Conservation (phyloP, 1,140 invertebrate genomes). For the Pseudomyrmex cubaensis region DNA sequence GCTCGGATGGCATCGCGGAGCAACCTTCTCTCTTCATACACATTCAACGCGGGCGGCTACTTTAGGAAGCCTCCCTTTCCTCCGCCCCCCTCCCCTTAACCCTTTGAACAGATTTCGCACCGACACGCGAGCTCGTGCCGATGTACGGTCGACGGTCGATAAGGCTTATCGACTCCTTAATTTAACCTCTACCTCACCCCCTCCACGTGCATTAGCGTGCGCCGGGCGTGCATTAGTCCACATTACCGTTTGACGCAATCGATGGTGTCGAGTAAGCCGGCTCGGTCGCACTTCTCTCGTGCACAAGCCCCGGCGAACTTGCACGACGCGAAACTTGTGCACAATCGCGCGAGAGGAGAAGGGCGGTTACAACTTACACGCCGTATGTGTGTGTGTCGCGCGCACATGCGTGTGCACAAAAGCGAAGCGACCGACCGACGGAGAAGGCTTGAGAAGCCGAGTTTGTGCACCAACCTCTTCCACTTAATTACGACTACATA, state of each 20-base stretch:
- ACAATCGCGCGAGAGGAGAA: no score
- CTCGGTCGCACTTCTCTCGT: conserved; percentile 7
- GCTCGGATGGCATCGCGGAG: conserved; percentile 5
- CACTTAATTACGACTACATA: conserved; percentile 43
- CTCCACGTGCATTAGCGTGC: conserved; percentile 67
- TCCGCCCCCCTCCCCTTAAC: no score
- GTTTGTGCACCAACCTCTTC: conserved; percentile 13
- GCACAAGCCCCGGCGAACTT: no score
- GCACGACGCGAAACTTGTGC: no score
- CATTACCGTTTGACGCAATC: conserved; percentile 75
- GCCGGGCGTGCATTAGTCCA: conserved; percentile 69
- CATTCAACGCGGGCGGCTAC: neutral
- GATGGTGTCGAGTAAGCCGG: conserved; percentile 66
- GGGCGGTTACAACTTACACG: neutral
- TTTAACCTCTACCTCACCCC: conserved; percentile 39
- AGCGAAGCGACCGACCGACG: neutral
- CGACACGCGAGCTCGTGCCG: conserved; percentile 24
- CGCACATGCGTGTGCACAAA: neutral
- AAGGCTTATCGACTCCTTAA: conserved; percentile 75
- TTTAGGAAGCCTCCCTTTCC: neutral
- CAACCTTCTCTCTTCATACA: neutral
- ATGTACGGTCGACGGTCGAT: conserved; percentile 58
- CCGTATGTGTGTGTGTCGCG: neutral
- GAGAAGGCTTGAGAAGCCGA: neutral
- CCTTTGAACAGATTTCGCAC: conserved; percentile 18